A percentile compares a stretch with the other conserved stretches of the same genome.
phyloP scores from a whole-genome alignment of 2,888 invertebrate genomes.

The Brenthis daphne region DNA sequence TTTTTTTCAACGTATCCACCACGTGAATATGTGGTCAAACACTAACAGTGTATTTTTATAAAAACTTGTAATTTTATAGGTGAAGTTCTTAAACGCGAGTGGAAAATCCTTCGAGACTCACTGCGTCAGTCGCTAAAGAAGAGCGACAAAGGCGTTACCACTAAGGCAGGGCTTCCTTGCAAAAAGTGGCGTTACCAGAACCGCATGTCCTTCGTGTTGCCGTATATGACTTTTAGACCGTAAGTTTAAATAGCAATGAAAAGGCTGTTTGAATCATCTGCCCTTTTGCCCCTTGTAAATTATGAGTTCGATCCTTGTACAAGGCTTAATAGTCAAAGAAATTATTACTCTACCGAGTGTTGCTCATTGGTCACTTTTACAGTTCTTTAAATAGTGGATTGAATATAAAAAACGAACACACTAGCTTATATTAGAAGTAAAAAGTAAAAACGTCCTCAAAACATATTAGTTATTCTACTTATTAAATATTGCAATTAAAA shows the following conservation, averaged over 20 bases:
- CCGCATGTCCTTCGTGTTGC: slow-evolving; percentile 71
- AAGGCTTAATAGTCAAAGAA: too few relatives aligned
- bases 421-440: too few relatives aligned
- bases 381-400: too few relatives aligned
- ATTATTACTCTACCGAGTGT: too few relatives aligned
- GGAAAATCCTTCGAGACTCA: slow-evolving; percentile 77
- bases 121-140: slow-evolving; percentile 72
- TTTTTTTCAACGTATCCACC: too few relatives aligned
- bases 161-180: slow-evolving; percentile 64
- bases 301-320: background rate
- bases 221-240: slow-evolving; percentile 71
- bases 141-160: slow-evolving; percentile 57
- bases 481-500: too few relatives aligned
- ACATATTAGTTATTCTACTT: too few relatives aligned
- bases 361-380: too few relatives aligned
- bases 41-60: too few relatives aligned
- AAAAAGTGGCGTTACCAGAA: slow-evolving; percentile 74
- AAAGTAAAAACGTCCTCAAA: too few relatives aligned
- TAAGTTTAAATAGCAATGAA: slow-evolving; percentile 37
- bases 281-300: background rate
- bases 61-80: slow-evolving; percentile 47
- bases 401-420: too few relatives aligned
- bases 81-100: slow-evolving; percentile 71
- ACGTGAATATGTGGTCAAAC: too few relatives aligned
- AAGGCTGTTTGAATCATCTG: background rate